phyloP scores from a whole-genome alignment of 2,888 invertebrate species.

The Boloria euphrosyne region DNA sequence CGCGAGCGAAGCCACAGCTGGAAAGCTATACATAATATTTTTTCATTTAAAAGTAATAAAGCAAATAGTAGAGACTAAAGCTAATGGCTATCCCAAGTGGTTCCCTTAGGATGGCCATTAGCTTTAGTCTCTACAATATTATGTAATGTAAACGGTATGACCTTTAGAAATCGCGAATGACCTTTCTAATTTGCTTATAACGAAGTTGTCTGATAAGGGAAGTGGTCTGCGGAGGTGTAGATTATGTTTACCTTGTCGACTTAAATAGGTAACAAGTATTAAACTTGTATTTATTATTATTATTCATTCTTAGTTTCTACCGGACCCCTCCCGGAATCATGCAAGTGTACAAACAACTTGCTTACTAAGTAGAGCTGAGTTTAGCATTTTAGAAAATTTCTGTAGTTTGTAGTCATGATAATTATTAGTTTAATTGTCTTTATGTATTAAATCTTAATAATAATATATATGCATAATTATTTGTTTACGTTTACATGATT shows the following conservation, averaged over 20 bases:
- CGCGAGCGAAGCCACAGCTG: too few species aligned
- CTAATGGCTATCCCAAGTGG: too few species aligned
- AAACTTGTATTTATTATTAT: slow-evolving; percentile 15
- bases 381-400: neutral
- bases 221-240: slow-evolving; percentile 26
- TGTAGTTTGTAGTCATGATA: too few species aligned
- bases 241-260: slow-evolving; percentile 22
- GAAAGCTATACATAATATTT: too few species aligned
- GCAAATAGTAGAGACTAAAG: too few species aligned
- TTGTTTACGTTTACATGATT: too few species aligned
- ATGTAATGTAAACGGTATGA: slow-evolving; percentile 9
- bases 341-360: neutral
- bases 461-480: too few species aligned
- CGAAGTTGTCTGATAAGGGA: slow-evolving; percentile 23
- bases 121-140: neutral
- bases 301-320: slow-evolving; percentile 2
- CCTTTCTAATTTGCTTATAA: slow-evolving; percentile 27
- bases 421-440: too few species aligned
- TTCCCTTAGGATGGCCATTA: too few species aligned
- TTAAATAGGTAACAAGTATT: slow-evolving; percentile 26
- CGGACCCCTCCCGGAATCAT: neutral
- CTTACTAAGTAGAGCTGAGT: slow-evolving; percentile 5
- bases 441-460: too few species aligned
- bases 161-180: slow-evolving; percentile 12
- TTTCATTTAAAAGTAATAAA: too few species aligned